These are phyloP conservation scores for Dasysyrphus tricinctus DNA, from an alignment of 2,888 invertebrate genomes.

Conservation along the genomic window DNA sequence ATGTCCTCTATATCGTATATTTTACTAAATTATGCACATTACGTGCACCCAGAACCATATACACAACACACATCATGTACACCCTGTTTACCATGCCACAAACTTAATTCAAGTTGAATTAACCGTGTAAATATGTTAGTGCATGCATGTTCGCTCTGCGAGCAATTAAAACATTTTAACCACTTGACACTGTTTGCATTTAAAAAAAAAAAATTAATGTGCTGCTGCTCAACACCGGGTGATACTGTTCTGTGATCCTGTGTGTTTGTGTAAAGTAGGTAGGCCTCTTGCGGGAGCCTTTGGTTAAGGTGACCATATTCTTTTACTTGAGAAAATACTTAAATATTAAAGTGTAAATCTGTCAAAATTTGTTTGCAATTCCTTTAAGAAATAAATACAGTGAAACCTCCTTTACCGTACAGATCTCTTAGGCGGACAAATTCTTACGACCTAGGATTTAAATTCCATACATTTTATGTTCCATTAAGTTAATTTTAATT, in stretches of 20 bases:
- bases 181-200: slow-evolving; percentile 75
- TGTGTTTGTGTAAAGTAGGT: slow-evolving; percentile 29
- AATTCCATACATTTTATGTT: no score
- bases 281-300: slow-evolving; percentile 14
- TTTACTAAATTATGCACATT: background rate
- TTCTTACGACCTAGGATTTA: no score
- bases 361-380: no score
- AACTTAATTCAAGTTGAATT: slow-evolving; percentile 75
- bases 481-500: no score
- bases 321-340: background rate
- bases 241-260: slow-evolving; percentile 36
- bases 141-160: slow-evolving; percentile 68
- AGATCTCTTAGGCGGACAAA: no score
- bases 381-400: no score
- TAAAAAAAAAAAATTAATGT: slow-evolving; percentile 61
- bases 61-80: slow-evolving; percentile 9
- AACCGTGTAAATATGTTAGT: slow-evolving; percentile 74
- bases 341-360: no score
- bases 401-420: no score
- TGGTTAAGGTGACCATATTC: slow-evolving; percentile 28
- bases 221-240: slow-evolving; percentile 38
- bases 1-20: slow-evolving; percentile 18
- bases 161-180: slow-evolving; percentile 75
- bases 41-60: slow-evolving; percentile 23
- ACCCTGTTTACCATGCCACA: slow-evolving; percentile 44